Evolutionary conservation across 2,888 invertebrate genomes (phyloP).

Genomic region (Orthosia incerta): DNA sequence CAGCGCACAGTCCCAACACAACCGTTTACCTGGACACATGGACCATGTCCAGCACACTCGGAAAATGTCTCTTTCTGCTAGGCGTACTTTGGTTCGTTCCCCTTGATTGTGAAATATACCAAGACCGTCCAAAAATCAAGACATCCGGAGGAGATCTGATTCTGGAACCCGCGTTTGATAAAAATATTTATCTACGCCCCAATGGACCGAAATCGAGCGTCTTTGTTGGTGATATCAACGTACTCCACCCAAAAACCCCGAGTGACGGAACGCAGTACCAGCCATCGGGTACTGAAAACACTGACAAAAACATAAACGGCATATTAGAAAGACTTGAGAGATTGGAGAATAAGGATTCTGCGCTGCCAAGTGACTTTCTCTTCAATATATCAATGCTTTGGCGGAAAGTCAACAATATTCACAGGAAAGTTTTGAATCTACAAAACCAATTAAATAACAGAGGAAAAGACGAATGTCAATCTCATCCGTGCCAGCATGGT

Average conservation of each 20-base stretch:
- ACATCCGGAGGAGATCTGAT: slow-evolving; percentile 94
- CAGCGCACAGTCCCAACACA: slow-evolving; percentile 52
- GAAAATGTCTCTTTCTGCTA: slow-evolving; percentile 70
- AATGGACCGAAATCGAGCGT: slow-evolving; percentile 93
- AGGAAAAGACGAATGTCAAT: slow-evolving; percentile 92
- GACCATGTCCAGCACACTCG: slow-evolving; percentile 75
- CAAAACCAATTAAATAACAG: slow-evolving; percentile 85
- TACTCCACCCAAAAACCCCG: slow-evolving; percentile 86
- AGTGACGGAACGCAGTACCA: slow-evolving; percentile 52
- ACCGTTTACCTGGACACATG: slow-evolving; percentile 62
- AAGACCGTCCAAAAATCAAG: slow-evolving; percentile 90
- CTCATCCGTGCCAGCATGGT: slow-evolving; percentile 95
- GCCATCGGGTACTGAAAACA: slow-evolving; percentile 55
- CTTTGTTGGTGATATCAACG: slow-evolving; percentile 93
- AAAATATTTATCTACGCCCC: slow-evolving; percentile 94
- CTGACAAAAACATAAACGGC: slow-evolving; percentile 68
- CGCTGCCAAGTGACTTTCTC: slow-evolving; percentile 64
- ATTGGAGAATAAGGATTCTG: slow-evolving; percentile 73
- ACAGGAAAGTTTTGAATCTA: slow-evolving; percentile 83
- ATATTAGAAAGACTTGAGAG: slow-evolving; percentile 76
- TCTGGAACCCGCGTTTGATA: slow-evolving; percentile 94
- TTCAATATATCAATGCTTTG: slow-evolving; percentile 75
- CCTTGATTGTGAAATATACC: slow-evolving; percentile 90
- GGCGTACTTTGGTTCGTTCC: slow-evolving; percentile 68
- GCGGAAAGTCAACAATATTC: slow-evolving; percentile 77